phyloP scores from a whole-genome alignment of 2,797 vertebrate genomes.

The Discoglossus pictus region DNA sequence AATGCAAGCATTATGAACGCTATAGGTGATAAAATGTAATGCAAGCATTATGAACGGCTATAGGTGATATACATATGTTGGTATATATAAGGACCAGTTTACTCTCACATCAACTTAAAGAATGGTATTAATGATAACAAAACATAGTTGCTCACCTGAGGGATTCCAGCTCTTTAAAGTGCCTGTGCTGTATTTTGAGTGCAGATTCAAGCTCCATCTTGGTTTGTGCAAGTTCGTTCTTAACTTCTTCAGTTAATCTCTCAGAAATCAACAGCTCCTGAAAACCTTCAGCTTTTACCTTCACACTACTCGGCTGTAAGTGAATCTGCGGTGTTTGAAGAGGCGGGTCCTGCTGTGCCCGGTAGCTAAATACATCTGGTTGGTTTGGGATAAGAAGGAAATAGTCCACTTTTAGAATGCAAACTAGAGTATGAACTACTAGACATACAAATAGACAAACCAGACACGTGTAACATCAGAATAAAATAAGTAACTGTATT shows the following conservation, averaged over 20 bases:
- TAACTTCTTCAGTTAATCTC: slow-evolving; percentile 75
- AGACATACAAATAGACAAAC: too few species aligned
- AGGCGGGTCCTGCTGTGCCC: slow-evolving; percentile 66
- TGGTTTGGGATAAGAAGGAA: too few species aligned
- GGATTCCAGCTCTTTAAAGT: slow-evolving; percentile 86
- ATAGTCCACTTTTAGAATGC: too few species aligned
- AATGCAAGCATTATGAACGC: too few species aligned
- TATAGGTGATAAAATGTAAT: too few species aligned
- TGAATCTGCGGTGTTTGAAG: slow-evolving; percentile 67
- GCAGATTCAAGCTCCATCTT: slow-evolving; percentile 87
- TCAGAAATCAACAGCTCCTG: slow-evolving; percentile 70
- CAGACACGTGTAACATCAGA: too few species aligned
- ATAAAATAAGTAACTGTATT: too few species aligned
- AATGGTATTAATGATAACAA: not conserved
- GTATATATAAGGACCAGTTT: too few species aligned
- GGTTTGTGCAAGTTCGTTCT: slow-evolving; percentile 83
- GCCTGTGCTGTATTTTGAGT: slow-evolving; percentile 86
- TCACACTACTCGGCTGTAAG: slow-evolving; percentile 62
- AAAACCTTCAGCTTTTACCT: slow-evolving; percentile 66
- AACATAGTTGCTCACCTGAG: slow-evolving; percentile 73
- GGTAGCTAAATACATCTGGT: slow-evolving; percentile 39
- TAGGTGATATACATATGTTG: too few species aligned
- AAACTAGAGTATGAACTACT: too few species aligned
- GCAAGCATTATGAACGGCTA: too few species aligned
- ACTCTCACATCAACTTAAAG: not conserved